phyloP scores from a whole-genome alignment of 2,113 vertebrate species.

The Chloroceryle aenea region DNA sequence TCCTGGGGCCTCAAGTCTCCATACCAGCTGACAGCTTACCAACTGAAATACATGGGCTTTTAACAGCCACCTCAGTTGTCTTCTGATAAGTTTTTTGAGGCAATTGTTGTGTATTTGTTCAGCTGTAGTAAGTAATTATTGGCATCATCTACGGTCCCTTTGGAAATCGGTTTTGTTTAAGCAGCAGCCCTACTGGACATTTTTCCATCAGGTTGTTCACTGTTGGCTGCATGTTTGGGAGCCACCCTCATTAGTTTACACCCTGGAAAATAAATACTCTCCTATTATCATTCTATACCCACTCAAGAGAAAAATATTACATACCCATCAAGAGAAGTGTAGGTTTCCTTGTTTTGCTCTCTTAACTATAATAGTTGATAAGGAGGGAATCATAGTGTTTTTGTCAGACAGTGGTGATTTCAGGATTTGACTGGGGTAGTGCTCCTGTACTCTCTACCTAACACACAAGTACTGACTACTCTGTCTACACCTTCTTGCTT shows the following conservation, averaged over 20 bases:
- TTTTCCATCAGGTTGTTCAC: neutral
- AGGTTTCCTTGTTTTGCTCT: neutral
- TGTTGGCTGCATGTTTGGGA: neutral
- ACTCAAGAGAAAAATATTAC: neutral
- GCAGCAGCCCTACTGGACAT: neutral
- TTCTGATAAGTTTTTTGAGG: neutral
- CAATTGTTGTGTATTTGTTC: neutral
- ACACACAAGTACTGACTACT: neutral
- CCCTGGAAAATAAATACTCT: neutral
- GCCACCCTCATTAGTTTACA: neutral
- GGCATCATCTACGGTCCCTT: neutral
- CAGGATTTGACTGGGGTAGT: neutral
- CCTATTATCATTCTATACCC: neutral
- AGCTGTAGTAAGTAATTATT: neutral
- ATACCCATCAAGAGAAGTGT: neutral
- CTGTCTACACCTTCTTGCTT: neutral
- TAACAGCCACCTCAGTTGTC: neutral
- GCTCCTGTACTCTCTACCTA: neutral
- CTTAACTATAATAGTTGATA: neutral
- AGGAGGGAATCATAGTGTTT: neutral
- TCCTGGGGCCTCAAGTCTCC: neutral
- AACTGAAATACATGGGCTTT: neutral
- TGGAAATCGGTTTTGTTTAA: neutral
- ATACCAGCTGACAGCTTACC: neutral
- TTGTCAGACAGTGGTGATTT: neutral